These are phyloP conservation scores for Vulpes ferrilata DNA, from an alignment of 2,113 vertebrate genomes.

Conservation along the genomic window DNA sequence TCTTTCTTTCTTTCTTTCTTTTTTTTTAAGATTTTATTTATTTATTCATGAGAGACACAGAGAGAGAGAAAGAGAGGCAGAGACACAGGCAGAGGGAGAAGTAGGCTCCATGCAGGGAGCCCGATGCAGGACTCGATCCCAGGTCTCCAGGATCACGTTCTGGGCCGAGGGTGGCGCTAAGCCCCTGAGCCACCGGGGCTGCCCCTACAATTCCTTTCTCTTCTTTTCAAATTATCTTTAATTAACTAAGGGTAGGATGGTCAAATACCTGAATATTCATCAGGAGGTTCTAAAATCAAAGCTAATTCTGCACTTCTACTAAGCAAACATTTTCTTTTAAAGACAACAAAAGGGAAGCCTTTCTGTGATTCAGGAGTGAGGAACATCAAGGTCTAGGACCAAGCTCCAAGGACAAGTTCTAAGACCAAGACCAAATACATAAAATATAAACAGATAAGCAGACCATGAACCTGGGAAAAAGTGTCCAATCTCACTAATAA, in stretches of 20 bases:
- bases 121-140: no score
- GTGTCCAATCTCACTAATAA: not conserved
- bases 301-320: not conserved
- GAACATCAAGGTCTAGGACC: not conserved
- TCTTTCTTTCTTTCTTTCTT: no score
- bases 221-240: constrained; percentile 8
- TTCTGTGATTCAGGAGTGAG: not conserved
- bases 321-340: not conserved
- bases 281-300: constrained; percentile 3
- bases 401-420: not conserved
- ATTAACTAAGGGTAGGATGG: not conserved
- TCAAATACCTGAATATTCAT: not conserved
- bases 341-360: constrained; percentile 17
- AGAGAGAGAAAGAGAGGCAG: no score
- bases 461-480: not conserved
- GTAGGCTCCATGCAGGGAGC: no score
- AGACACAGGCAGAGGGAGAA: no score
- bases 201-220: not conserved
- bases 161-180: no score
- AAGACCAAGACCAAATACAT: not conserved
- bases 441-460: not conserved
- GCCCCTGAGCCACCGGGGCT: no score
- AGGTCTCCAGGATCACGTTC: no score
- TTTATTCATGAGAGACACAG: no score
- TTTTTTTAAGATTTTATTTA: no score